Evolutionary conservation across 2,888 invertebrate species (phyloP).

Genomic region (Diarsia brunnea): DNA sequence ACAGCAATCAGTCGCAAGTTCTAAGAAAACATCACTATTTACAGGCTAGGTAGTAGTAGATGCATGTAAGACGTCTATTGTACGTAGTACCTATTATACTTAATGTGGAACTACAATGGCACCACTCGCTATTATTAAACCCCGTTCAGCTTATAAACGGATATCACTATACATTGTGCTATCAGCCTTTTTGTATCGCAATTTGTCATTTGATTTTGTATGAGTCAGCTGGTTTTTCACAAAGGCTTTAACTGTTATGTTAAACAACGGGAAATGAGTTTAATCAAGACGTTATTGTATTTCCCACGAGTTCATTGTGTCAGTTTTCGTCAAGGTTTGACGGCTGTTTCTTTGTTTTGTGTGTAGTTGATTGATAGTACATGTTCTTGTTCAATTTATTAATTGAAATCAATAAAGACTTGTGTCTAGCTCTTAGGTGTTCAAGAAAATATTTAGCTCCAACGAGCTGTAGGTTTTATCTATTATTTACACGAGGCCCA

Average conservation of each 20-base stretch:
- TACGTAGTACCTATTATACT: conserved; percentile 40
- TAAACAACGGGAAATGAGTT: conserved; percentile 63
- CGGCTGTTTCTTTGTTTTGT: conserved; percentile 45
- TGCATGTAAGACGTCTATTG: conserved; percentile 42
- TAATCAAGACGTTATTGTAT: conserved; percentile 54
- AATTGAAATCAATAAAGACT: conserved; percentile 28
- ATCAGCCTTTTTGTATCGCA: conserved; percentile 65
- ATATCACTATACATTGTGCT: conserved; percentile 74
- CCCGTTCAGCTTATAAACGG: conserved; percentile 66
- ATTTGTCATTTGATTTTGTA: conserved; percentile 56
- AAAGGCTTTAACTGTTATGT: conserved; percentile 52
- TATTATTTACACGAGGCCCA: not conserved
- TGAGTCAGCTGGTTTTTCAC: conserved; percentile 61
- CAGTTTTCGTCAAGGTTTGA: conserved; percentile 52
- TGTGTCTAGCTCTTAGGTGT: conserved; percentile 4
- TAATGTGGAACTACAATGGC: conserved; percentile 56
- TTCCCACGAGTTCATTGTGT: conserved; percentile 68
- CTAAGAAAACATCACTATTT: conserved; percentile 61
- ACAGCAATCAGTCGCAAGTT: conserved; percentile 54
- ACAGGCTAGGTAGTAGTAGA: conserved; percentile 31
- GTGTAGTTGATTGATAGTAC: conserved; percentile 27
- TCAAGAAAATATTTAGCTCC: not conserved
- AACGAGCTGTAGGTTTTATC: not conserved
- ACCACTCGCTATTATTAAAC: conserved; percentile 63
- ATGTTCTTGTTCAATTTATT: conserved; percentile 25